phyloP scores from a whole-genome alignment of 1,140 invertebrate genomes.

The Euborellia annulipes region DNA sequence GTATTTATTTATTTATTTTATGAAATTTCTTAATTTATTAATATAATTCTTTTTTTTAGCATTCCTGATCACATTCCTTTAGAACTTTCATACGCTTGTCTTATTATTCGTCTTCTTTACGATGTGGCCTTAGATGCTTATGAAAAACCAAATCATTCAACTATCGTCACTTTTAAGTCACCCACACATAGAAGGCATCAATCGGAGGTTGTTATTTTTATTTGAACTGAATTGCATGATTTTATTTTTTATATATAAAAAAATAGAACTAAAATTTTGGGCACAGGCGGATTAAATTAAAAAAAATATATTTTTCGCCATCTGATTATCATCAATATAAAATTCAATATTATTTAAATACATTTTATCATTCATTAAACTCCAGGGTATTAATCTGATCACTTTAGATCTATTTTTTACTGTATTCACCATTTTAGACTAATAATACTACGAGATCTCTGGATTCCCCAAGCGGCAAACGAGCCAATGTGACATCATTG shows the following conservation, averaged over 20 bases:
- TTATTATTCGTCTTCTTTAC: slow-evolving; percentile 70
- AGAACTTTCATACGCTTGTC: slow-evolving; percentile 53
- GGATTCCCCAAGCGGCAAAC: slow-evolving; percentile 32
- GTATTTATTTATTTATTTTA: slow-evolving; percentile 9
- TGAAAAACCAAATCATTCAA: slow-evolving; percentile 59
- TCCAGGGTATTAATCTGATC: slow-evolving; percentile 7
- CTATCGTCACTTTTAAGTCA: slow-evolving; percentile 42
- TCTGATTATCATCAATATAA: no score
- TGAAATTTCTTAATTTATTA: no score
- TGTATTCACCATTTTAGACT: no score
- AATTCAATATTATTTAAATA: no score
- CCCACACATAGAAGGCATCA: slow-evolving; percentile 32
- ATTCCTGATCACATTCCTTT: slow-evolving; percentile 47
- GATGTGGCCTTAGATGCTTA: slow-evolving; percentile 84
- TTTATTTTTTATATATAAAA: no score
- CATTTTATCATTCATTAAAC: no score
- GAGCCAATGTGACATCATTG: slow-evolving; percentile 41
- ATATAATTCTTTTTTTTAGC: no score
- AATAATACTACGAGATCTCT: no score
- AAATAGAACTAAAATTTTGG: no score
- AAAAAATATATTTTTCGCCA: slow-evolving; percentile 14
- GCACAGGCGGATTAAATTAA: slow-evolving; percentile 5
- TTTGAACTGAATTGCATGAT: no score
- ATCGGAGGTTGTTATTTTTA: background rate
- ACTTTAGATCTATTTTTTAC: background rate